phyloP scores from a whole-genome alignment of 2,888 invertebrate genomes.

The Phengaris alcon region DNA sequence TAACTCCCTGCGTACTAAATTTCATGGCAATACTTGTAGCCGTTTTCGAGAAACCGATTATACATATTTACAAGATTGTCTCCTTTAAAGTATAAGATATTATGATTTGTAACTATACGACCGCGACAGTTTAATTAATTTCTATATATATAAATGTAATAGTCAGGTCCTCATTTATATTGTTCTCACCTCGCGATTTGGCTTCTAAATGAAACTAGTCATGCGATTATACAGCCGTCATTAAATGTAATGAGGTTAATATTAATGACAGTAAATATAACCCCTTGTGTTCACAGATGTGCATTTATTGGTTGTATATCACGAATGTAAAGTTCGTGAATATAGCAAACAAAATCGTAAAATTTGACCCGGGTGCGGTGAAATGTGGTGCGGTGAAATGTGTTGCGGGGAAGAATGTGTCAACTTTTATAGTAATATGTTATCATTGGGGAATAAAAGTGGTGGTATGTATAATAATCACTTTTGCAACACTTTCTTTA shows the following conservation, averaged over 20 bases:
- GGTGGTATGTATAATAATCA: no score
- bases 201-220: background rate
- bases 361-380: background rate
- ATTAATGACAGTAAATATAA: background rate
- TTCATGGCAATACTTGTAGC: no score
- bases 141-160: no score
- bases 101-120: no score
- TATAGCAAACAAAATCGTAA: conserved; percentile 25
- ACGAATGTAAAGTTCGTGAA: background rate
- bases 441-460: no score
- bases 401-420: background rate
- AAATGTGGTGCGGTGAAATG: no score
- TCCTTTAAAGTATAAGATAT: no score
- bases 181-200: background rate
- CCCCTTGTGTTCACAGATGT: background rate
- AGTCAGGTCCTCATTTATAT: background rate
- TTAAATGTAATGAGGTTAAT: background rate
- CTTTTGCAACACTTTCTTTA: no score
- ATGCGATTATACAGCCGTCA: background rate
- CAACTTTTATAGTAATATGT: background rate
- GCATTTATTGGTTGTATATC: conserved; percentile 1
- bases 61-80: no score
- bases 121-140: no score
- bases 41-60: no score
- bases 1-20: no score